Base-by-base conservation (phyloP, 1,140 invertebrate species). In the Heliconius eleuchia region DNA sequence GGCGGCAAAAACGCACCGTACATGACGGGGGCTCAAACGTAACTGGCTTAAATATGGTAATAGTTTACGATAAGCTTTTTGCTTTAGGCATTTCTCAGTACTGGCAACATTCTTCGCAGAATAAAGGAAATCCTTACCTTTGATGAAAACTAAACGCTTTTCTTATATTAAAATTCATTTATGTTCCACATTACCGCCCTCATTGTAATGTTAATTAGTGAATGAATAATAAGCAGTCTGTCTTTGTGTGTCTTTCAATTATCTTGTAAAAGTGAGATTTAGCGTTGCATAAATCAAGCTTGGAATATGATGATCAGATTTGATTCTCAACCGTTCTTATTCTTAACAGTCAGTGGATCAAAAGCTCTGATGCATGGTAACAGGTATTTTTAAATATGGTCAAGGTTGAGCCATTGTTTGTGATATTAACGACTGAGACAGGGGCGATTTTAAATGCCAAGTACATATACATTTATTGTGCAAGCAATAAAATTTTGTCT, bases 321-420 rank as follows among this genome's bases (percentile, higher is more conserved):
- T 66, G 60, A 11, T 66, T 30, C 60, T 66, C 60, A 66, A 30
- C 60, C 60, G 23, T 66, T 66, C 27, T 27, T 13, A 30, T 66
- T 66, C 60, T 27, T 66, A 66, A 30, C 27, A 66, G 60, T 5
- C 60, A 66, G 60, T 66, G 60, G 27, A 66, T 66, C 27, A 66
- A 66, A 66, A 76, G 18, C 72, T 52, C 55, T 57, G 27, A 42
- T 74, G 72, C 55, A 74, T 46, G 71, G 76, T 74, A 74, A 79
- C 77, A 70, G 77, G 77, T 79, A 79, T 79, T 73, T 79, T 79
- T 79, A 74, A 73, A 79, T 71, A 79, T 79, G 77, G 39, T 79
- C 72, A 79, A 79, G 77, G 72, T 73, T 79, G 72, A 78, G 13
- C 77, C 77, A 79, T 74, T 78, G 77, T 78, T 78, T 23, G 52